Conservation (phyloP, 2,888 invertebrate species). For the Corythucha ciliata region DNA sequence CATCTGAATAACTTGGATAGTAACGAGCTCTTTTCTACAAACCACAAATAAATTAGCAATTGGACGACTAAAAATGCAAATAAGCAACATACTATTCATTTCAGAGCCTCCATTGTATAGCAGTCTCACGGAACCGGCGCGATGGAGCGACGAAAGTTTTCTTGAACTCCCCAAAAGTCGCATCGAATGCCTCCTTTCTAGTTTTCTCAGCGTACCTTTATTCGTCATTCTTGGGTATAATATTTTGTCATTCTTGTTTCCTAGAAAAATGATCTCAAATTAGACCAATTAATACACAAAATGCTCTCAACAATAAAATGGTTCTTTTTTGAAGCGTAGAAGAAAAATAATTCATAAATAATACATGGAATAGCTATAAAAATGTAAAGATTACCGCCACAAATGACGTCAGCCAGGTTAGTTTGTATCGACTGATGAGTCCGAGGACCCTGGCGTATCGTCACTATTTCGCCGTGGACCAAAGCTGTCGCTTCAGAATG, state of each 20-base stretch:
- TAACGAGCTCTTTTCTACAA: conserved; percentile 34
- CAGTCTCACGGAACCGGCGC: conserved; percentile 36
- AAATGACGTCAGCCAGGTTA: conserved; percentile 80
- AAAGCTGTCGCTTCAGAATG: conserved; percentile 77
- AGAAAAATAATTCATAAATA: too few species aligned
- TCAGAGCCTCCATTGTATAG: conserved; percentile 27
- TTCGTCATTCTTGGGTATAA: conserved; percentile 55
- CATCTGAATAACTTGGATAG: conserved; percentile 75
- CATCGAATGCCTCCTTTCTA: conserved; percentile 55
- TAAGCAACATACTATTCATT: conserved; percentile 22
- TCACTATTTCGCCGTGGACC: conserved; percentile 79
- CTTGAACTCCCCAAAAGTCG: conserved; percentile 71
- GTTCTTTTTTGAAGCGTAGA: too few species aligned
- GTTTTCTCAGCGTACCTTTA: conserved; percentile 43
- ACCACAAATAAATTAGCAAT: too few species aligned
- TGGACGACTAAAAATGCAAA: too few species aligned
- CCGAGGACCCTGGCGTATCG: conserved; percentile 70
- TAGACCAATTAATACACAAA: too few species aligned
- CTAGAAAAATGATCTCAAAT: conserved; percentile 52
- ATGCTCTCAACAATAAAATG: too few species aligned
- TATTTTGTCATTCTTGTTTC: conserved; percentile 80
- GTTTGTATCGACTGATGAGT: conserved; percentile 88
- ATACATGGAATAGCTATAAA: too few species aligned
- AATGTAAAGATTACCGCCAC: conserved; percentile 79
- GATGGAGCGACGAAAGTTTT: conserved; percentile 37